Evolutionary conservation across 23 tunicate species (phyloP), one percentile per base, ranked within the genome.

Genomic region (Trididemnum nubilum): DNA sequence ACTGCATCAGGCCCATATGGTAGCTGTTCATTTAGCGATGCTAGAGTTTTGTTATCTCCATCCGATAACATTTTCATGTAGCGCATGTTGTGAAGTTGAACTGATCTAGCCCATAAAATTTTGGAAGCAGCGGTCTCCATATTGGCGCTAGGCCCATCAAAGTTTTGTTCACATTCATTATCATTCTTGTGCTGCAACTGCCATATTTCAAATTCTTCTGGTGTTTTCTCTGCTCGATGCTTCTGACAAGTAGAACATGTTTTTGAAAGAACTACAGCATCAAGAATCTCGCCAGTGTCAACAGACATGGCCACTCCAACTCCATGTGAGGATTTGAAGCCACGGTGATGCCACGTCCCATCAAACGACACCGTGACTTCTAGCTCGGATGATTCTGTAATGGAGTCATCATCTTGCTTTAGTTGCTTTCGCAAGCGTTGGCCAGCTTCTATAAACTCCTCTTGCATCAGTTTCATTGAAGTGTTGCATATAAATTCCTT

Each of bases 261-360:
- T 77, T 77, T 77, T 21, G 36, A 5, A 18, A 77, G 21, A 3
- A 54, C 36, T 19, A 2, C 81, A 31, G 69, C 81, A 77, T 77
- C 81, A 9, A 77, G 25, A 5, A 77, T 33, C 54, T 52, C 67
- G 2, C 81, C 81, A 52, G 81, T 77, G 69, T 54, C 81, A 7
- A 52, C 81, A 52, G 81, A 40, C 30, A 12, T n/a, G n/a, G 39
- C 60, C 2, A 44, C 59, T 39, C 59, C 79, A 36, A 73, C 59
- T 5, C 79, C 79, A 73, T 73, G 74, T 69, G 74, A 69, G 15
- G 36, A 29, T 69, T 32, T 30, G 37, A 73, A 24, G 28, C 78
- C 58, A 37, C 78, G 37, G 58, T 73, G 78, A 26, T 73, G 78
- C 78, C 78, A 73, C 5, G 78, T 73, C 31, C 78, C 78, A 73